Evolutionary conservation across 1,140 invertebrate genomes (phyloP).

Genomic region (Lepidostoma basale): DNA sequence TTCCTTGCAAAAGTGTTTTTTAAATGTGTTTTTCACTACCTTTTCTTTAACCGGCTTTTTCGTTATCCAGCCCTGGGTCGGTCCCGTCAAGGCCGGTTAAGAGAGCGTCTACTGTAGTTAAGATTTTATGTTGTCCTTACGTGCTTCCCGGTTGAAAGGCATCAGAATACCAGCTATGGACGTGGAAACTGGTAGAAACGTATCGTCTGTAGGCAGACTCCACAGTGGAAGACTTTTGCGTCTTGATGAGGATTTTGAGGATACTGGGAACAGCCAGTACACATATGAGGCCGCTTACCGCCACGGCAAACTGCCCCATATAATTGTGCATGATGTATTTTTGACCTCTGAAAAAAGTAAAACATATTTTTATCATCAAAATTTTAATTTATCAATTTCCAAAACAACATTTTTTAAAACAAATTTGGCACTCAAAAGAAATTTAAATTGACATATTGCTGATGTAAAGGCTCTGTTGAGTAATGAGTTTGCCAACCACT

Average conservation of each 20-base stretch:
- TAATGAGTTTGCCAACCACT: too few species aligned
- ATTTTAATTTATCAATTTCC: background rate
- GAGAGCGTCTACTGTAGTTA: background rate
- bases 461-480: too few species aligned
- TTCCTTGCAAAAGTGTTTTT: background rate
- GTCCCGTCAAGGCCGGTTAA: too few species aligned
- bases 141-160: conserved; percentile 62
- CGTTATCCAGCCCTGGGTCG: too few species aligned
- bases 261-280: conserved; percentile 70
- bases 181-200: conserved; percentile 72
- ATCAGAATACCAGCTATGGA: conserved; percentile 74
- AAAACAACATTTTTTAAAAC: background rate
- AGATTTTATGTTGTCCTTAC: conserved; percentile 51
- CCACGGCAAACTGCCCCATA: conserved; percentile 64
- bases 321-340: conserved; percentile 66
- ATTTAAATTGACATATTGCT: too few species aligned
- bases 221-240: conserved; percentile 67
- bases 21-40: background rate
- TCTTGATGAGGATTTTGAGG: conserved; percentile 67
- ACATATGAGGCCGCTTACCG: conserved; percentile 67
- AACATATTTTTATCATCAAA: background rate
- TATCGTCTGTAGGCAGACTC: conserved; percentile 78
- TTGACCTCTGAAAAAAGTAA: conserved; percentile 64
- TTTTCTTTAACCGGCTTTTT: background rate
- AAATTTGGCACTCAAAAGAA: too few species aligned